Percentiles rank a stretch among this genome's conserved stretches.
Conservation (phyloP, 2,888 invertebrate species). For the Smittia aterrima region DNA sequence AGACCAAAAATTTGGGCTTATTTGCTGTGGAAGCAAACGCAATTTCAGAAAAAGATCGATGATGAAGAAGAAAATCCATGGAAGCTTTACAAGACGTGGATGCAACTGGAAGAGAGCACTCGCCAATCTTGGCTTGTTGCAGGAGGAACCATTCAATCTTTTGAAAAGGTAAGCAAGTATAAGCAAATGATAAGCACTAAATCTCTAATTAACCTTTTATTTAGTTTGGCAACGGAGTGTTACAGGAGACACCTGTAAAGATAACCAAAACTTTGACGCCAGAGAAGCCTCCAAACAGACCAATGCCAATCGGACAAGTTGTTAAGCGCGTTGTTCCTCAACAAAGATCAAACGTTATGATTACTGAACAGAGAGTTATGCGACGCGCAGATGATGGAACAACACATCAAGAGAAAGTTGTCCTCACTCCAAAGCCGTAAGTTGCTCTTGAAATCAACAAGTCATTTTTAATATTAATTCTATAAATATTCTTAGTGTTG, state of each 20-base stretch:
- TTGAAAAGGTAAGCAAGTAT: conserved; percentile 60
- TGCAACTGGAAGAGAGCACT: conserved; percentile 70
- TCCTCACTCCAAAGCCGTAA: conserved; percentile 27
- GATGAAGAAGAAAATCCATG: conserved; percentile 64
- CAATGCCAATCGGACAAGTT: conserved; percentile 18
- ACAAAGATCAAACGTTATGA: neutral
- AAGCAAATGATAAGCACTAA: neutral
- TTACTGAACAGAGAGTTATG: conserved; percentile 33
- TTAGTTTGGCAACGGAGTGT: conserved; percentile 51
- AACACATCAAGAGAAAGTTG: conserved; percentile 20
- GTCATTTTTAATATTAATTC: neutral
- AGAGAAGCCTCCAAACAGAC: conserved; percentile 28
- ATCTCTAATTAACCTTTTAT: conserved; percentile 30
- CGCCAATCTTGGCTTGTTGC: conserved; percentile 78
- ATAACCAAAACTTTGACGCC: conserved; percentile 54
- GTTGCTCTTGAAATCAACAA: neutral
- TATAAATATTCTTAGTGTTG: neutral
- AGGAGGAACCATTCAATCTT: conserved; percentile 71
- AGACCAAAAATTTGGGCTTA: conserved; percentile 86
- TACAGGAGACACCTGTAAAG: conserved; percentile 53
- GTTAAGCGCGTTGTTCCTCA: neutral
- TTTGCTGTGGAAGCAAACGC: conserved; percentile 72
- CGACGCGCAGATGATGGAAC: conserved; percentile 25
- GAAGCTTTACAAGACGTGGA: conserved; percentile 81
- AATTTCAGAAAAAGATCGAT: conserved; percentile 49